Evolutionary conservation across 2,113 vertebrate species (phyloP), one percentile per base, ranked within the genome.

Genomic region (Saguinus imperator): DNA sequence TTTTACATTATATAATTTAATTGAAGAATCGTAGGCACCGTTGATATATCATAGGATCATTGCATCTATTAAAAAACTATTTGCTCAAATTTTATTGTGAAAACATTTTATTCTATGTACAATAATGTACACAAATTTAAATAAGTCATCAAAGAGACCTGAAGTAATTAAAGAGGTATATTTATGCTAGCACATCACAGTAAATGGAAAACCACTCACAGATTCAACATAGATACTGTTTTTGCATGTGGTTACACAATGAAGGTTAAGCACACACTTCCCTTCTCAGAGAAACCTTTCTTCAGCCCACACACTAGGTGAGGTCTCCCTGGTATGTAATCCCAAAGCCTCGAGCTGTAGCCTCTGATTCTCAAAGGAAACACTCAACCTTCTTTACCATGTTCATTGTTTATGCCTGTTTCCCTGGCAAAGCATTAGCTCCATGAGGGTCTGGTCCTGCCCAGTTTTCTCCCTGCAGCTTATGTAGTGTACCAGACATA

Each of bases 101-200:
- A 99, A 98, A 99, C 98, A 97, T 98, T 99, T 99, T 99, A 99
- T 98, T 99, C 98, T 99, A 99, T 99, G 99, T 99, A 99, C 99
- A 99, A 99, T 98, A 99, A 99, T 98, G 99, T 99, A 99, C 99
- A 99, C 98, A 99, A 99, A 98, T 99, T 99, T 99, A 99, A 99
- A 98, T 98, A 99, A 99, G 99, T 99, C 99, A 97, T 99, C 99
- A 99, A 99, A 99, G 98, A 99, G 99, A 99, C 99, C 99, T 99
- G 98, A 99, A 99, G 99, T 99, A 98, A 98, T 98, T 96, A 98
- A 97, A 98, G 99, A 99, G 99, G 99, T 99, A 99, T 99, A 99
- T 99, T 99, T 99, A 99, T 99, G 99, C 99, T 98, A 99, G 99
- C 98, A 99, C 98, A 98, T 99, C 99, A 98, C 98, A 98, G 98